Evolutionary conservation across 2,797 vertebrate species (phyloP), one percentile per base, ranked within the genome.

Genomic region (Enteromius paludinosus): DNA sequence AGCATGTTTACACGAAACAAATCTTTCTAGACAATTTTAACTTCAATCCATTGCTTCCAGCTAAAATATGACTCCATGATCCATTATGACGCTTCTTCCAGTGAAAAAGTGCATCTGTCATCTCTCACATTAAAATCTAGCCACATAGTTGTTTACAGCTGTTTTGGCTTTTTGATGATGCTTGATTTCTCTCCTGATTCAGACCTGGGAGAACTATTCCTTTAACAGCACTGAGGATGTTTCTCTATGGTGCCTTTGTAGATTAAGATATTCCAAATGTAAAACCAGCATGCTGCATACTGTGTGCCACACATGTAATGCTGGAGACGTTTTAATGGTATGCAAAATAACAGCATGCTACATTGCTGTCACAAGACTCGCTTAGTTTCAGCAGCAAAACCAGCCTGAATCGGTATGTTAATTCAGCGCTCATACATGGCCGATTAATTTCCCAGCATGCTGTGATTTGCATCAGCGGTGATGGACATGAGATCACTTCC

Each of bases 381-480:
- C 2, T 64, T n/a, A 5, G 11, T n/a, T 11, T 35, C 30, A 65
- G 15, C 30, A 38, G 33, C 20, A 66, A 66, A 66, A 38, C 20
- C 64, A 41, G 20, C 35, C 64, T 6, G 18, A 33, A n/a, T 66
- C 33, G 14, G 28, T 15, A 18, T 30, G 28, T 17, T 33, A 18
- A 64, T 33, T 64, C 28, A 64, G 11, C 20, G 1, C 65, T 66
- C 69, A 5, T 11, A 33, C 2, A 3, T 35, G 49, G 20, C 2
- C 1, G 69, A 28, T 49, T 78, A 38, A 33, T 59, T 79, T 43
- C 35, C 35, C 64, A 52, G 64, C 5, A 9, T 18, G 20, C 38
- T 41, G 61, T 18, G 78, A 69, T 79, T 56, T 41, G 33, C 49
- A 79, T 79, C 65, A 28, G 49, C 6, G 20, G 49, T 30, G 66